These are phyloP conservation scores for Holothuria scabra DNA, from an alignment of 53 echinoderm and acorn worm genomes.

Conservation along the genomic window DNA sequence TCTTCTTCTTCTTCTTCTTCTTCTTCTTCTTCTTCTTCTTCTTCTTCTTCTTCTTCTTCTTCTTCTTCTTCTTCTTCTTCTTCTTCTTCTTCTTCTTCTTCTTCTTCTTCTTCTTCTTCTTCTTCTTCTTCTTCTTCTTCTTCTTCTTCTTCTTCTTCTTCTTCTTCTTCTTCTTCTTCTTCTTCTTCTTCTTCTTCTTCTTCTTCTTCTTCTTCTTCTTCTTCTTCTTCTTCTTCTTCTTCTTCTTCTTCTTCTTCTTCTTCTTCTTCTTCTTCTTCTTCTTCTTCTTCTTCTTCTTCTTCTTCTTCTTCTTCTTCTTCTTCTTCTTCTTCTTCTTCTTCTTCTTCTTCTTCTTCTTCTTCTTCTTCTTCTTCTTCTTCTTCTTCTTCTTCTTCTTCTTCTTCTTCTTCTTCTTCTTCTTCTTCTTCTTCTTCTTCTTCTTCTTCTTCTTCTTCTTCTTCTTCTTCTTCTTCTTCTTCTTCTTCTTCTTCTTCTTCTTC, in stretches of 20 bases:
- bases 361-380: not conserved
- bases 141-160: not conserved
- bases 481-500: too few species aligned
- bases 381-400: not conserved
- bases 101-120: not conserved
- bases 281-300: not conserved
- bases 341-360: not conserved
- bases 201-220: not conserved
- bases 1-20: not conserved
- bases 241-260: not conserved
- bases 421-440: slow-evolving; percentile 5
- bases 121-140: not conserved
- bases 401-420: not conserved
- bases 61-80: not conserved
- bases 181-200: not conserved
- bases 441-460: not conserved
- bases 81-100: not conserved
- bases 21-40: not conserved
- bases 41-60: not conserved
- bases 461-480: too few species aligned
- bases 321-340: not conserved
- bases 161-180: slow-evolving; percentile 9
- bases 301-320: not conserved
- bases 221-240: not conserved
- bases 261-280: not conserved